Base-by-base conservation (phyloP, 2,797 vertebrate genomes). In the Apogon talboti region DNA sequence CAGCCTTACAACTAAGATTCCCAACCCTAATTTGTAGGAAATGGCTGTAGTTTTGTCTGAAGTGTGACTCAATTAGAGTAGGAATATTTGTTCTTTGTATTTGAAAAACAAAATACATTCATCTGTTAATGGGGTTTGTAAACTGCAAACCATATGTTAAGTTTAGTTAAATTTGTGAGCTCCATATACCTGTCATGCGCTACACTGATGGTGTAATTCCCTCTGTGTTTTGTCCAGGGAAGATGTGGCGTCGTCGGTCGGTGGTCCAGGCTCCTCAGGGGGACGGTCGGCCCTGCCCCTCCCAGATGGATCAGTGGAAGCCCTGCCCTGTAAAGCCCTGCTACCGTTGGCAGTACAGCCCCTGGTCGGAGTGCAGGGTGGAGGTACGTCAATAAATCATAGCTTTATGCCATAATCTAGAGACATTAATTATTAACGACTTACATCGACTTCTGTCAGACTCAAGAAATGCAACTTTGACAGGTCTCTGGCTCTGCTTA, bases 241-340 rank as follows among this genome's bases (percentile, higher is more conserved):
- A 94, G 92, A 98, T 99, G 96, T 91, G 91, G 89, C 92, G 97
- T 64, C 94, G 77, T 66, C 93, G 97, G 58, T 83, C 87, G 0
- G 93, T 98, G 90, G 95, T 95, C 24, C 96, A 98, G 82, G 93
- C 95, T 0, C 97, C 96, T 79, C 97, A 96, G 91, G 98, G 97
- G 2, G 97, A 99, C 30, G 98, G 98, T 35, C 94, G 98, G 59
- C 98, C 97, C 7, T 99, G 98, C 72, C 92, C 96, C 0, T 58
- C 92, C 15, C 94, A 95, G 91, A 93, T 95, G 94, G 94, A 97
- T 73, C 98, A 99, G 82, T 96, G 95, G 93, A 99, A 98, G 79
- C 96, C 98, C 4, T 99, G 98, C 51, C 96, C 96, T 0, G 97
- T 98, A 37, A 93, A 95, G 13, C 98, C 98, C 51, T 99, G 98